These are phyloP conservation scores for Scelioninae gen. 1 DNA, from an alignment of 2,888 invertebrate genomes.

Conservation along the genomic window DNA sequence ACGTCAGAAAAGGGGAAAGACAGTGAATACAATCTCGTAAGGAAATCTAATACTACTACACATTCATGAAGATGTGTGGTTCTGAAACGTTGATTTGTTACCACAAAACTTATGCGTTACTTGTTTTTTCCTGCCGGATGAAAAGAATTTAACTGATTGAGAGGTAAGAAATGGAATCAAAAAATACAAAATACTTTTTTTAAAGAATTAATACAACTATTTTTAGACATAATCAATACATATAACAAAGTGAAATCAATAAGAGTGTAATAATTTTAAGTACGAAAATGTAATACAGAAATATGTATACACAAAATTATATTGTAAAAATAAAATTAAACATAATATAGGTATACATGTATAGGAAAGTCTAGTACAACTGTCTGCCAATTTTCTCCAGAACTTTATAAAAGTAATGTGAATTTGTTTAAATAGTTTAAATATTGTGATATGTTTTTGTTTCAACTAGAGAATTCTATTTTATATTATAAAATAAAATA, in stretches of 20 bases:
- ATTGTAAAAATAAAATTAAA: too few species aligned
- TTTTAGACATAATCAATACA: neutral
- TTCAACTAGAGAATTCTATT: too few species aligned
- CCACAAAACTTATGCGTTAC: constrained; percentile 35
- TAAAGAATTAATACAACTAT: constrained; percentile 5
- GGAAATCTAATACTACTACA: constrained; percentile 47
- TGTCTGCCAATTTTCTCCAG: too few species aligned
- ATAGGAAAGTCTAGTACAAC: too few species aligned
- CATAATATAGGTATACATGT: too few species aligned
- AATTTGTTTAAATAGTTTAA: too few species aligned
- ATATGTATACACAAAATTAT: neutral
- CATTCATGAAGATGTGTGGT: constrained; percentile 48
- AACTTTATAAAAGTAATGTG: too few species aligned
- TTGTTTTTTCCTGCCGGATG: constrained; percentile 10
- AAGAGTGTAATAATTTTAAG: neutral
- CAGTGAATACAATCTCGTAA: constrained; percentile 58
- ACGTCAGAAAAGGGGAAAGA: constrained; percentile 41
- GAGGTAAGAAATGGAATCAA: neutral
- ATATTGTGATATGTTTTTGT: too few species aligned
- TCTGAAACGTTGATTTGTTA: constrained; percentile 53
- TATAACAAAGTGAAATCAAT: too few species aligned
- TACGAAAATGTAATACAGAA: too few species aligned
- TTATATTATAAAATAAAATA: too few species aligned
- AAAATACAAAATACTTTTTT: neutral
- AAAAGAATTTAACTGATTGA: constrained; percentile 32